Conservation (phyloP, 2,888 invertebrate species). For the Thalpophila matura region DNA sequence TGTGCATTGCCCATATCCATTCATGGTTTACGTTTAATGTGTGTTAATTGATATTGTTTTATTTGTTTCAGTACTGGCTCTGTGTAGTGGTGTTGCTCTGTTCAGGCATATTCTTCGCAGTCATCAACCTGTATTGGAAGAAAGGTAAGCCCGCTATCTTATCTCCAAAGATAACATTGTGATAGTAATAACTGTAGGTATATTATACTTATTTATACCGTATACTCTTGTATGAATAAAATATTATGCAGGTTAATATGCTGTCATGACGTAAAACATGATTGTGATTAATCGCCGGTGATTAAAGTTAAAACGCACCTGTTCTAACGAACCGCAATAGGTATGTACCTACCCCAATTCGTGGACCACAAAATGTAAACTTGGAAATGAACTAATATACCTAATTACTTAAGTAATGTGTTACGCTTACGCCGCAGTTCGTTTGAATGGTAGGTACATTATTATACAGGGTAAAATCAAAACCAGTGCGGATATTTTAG, state of each 20-base stretch:
- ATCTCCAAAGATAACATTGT: conserved; percentile 54
- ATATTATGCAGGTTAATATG: conserved; percentile 11
- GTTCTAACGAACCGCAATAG: neutral
- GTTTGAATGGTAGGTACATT: no score
- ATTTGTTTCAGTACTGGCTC: conserved; percentile 91
- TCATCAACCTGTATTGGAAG: conserved; percentile 94
- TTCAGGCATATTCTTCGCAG: conserved; percentile 93
- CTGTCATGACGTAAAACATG: conserved; percentile 5
- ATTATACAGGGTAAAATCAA: no score
- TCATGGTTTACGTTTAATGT: neutral
- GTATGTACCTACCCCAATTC: neutral
- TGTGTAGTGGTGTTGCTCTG: conserved; percentile 93
- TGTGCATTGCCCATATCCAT: neutral
- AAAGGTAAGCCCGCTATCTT: conserved; percentile 88
- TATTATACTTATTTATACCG: conserved; percentile 26
- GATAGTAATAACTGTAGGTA: conserved; percentile 45
- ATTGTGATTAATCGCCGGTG: neutral
- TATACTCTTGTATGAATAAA: conserved; percentile 15
- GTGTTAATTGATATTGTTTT: conserved; percentile 12
- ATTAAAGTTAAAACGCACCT: neutral
- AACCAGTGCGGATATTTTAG: no score
- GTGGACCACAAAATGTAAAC: neutral
- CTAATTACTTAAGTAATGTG: conserved; percentile 1
- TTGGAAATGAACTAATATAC: neutral
- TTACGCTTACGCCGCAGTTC: no score